Evolutionary conservation across 2,797 vertebrate genomes (phyloP).

Genomic region (Petrocephalus sullivani): DNA sequence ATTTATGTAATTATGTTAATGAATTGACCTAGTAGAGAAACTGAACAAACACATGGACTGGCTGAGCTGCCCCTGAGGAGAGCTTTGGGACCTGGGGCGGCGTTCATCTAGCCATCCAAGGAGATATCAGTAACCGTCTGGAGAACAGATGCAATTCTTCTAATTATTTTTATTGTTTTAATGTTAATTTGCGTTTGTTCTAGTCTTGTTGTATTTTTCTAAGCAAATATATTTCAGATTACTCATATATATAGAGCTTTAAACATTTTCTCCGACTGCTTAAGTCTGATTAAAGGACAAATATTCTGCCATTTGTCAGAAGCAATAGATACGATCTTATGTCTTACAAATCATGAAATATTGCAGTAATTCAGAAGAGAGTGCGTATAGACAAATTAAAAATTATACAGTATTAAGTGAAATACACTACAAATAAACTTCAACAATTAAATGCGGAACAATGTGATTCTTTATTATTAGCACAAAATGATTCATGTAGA

Average conservation of each 20-base stretch:
- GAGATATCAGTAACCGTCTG: background rate
- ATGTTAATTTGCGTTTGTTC: background rate
- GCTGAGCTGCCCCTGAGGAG: background rate
- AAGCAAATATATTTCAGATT: too few relatives aligned
- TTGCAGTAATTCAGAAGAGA: background rate
- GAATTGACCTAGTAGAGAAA: background rate
- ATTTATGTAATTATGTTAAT: background rate
- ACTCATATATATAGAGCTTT: background rate
- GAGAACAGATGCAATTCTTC: background rate
- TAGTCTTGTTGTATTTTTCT: background rate
- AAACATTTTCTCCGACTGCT: background rate
- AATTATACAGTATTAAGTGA: background rate
- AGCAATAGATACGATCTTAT: background rate
- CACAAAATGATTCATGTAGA: background rate
- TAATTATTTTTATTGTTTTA: background rate
- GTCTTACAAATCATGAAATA: background rate
- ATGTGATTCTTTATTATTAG: background rate
- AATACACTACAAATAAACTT: background rate
- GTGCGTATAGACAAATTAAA: background rate
- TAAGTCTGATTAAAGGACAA: background rate
- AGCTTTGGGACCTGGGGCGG: background rate
- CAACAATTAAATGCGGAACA: background rate
- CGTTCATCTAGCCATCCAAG: background rate
- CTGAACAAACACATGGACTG: background rate
- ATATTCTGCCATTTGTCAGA: background rate